Conservation (phyloP, 2,797 vertebrate genomes). For the Tenualosa thibaudeaui region DNA sequence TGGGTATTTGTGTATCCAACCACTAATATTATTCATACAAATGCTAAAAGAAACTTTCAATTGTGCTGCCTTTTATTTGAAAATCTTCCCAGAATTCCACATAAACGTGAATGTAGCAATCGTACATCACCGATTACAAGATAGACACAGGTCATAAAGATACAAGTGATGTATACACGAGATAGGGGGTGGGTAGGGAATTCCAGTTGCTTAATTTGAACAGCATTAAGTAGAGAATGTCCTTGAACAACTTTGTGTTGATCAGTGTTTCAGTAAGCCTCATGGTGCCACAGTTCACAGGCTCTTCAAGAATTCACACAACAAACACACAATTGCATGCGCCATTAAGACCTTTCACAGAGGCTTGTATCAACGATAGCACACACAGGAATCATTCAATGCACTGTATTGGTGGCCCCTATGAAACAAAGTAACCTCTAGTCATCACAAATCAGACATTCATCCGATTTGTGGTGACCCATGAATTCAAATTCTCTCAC, state of each 20-base stretch:
- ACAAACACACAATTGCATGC: not conserved
- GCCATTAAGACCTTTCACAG: not conserved
- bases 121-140: not conserved
- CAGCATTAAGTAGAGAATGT: not conserved
- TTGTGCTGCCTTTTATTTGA: conserved; percentile 9
- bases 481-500: not conserved
- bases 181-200: not conserved
- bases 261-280: not conserved
- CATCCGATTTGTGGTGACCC: not conserved
- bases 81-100: conserved; percentile 9
- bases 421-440: not conserved
- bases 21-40: no score
- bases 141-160: conserved; percentile 1
- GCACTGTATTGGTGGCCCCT: not conserved
- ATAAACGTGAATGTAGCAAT: conserved; percentile 2
- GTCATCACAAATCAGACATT: not conserved
- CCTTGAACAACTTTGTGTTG: not conserved
- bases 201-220: not conserved
- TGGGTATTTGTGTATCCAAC: no score
- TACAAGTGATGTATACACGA: conserved; percentile 5
- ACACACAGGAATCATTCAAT: not conserved
- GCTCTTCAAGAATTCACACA: not conserved
- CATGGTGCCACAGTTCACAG: not conserved
- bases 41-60: not conserved
- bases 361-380: not conserved